Evolutionary conservation across 2,888 invertebrate genomes (phyloP).

Genomic region (Mongoloraphidia duomilia): DNA sequence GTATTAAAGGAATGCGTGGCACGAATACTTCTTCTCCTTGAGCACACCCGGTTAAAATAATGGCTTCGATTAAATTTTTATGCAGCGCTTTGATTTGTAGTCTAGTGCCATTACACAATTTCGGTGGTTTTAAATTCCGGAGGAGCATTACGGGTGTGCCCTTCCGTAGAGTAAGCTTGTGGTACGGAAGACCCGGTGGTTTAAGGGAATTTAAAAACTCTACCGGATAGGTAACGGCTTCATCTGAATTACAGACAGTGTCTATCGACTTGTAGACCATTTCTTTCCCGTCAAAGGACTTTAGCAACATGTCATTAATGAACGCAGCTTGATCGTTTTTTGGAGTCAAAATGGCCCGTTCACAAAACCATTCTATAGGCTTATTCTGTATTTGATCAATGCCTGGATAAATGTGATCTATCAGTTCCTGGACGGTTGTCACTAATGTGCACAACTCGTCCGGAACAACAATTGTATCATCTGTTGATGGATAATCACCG

Average conservation of each 20-base stretch:
- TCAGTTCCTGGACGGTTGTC: background rate
- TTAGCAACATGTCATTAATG: background rate
- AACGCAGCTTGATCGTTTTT: constrained; percentile 6
- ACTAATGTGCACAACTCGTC: background rate
- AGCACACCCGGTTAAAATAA: constrained; percentile 2
- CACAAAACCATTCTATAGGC: constrained; percentile 8
- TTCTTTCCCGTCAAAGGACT: background rate
- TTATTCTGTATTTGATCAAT: constrained; percentile 1
- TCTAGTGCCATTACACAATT: constrained; percentile 17
- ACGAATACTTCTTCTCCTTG: constrained; percentile 14
- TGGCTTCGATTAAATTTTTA: constrained; percentile 11
- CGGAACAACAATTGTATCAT: constrained; percentile 3
- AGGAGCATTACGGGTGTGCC: constrained; percentile 15
- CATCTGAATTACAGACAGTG: background rate
- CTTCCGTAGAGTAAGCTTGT: constrained; percentile 7
- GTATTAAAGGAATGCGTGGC: constrained; percentile 16
- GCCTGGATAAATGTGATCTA: constrained; percentile 7
- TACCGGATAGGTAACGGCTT: background rate
- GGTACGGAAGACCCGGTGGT: background rate
- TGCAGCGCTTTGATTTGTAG: constrained; percentile 11
- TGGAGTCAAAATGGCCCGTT: constrained; percentile 10
- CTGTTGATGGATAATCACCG: constrained; percentile 5
- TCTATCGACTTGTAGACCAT: background rate
- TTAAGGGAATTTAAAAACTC: background rate
- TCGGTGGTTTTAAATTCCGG: constrained; percentile 15